Conservation (phyloP, 2,113 vertebrate genomes). For the Entomyzon cyanotis region DNA sequence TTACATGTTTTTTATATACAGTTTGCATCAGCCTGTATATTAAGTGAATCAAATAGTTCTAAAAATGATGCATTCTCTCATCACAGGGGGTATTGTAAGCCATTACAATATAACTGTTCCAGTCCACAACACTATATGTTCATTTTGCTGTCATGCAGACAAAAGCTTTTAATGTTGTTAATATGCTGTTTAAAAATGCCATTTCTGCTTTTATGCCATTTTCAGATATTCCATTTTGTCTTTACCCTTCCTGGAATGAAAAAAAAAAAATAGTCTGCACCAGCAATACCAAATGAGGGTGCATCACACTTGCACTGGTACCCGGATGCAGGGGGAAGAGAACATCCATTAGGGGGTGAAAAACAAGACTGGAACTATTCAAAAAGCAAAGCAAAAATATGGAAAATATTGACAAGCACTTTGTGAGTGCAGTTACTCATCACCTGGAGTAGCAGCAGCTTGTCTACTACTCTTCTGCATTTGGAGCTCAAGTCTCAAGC, state of each 20-base stretch:
- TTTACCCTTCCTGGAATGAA: constrained; percentile 72
- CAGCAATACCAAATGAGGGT: constrained; percentile 51
- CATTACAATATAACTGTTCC: constrained; percentile 94
- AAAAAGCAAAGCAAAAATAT: constrained; percentile 21
- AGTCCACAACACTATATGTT: constrained; percentile 90
- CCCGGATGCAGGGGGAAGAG: not conserved
- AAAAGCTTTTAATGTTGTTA: constrained; percentile 88
- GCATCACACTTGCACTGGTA: not conserved
- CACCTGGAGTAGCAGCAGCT: not conserved
- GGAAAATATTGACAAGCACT: constrained; percentile 41
- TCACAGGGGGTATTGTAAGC: constrained; percentile 91
- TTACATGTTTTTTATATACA: constrained; percentile 91
- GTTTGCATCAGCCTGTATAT: constrained; percentile 90
- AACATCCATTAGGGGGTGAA: not conserved
- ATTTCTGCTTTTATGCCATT: constrained; percentile 82
- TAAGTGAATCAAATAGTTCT: constrained; percentile 90
- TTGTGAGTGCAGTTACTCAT: not conserved
- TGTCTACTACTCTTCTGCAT: not conserved
- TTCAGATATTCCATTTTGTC: constrained; percentile 80
- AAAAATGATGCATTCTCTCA: constrained; percentile 86
- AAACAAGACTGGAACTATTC: constrained; percentile 25
- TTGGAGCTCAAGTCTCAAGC: rapidly evolving
- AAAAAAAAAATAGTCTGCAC: constrained; percentile 6
- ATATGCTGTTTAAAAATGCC: constrained; percentile 83
- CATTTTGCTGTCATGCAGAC: constrained; percentile 84